These are phyloP conservation scores for Julus scandinavius DNA, from an alignment of 2,888 invertebrate species.

Conservation along the genomic window DNA sequence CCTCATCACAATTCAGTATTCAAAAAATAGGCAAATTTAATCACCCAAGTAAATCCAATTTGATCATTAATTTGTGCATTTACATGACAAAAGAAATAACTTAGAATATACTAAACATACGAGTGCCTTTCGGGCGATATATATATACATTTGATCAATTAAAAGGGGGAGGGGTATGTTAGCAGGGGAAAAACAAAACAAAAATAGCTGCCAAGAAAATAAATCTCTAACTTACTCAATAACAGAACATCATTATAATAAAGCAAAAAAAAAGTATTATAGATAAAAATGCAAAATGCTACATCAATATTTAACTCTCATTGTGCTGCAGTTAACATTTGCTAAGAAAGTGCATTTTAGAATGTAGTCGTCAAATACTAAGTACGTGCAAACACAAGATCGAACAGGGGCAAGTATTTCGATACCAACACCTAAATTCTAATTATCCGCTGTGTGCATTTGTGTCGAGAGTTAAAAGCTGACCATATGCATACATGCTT, in stretches of 20 bases:
- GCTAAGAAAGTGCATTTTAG: slow-evolving; percentile 27
- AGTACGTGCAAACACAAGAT: slow-evolving; percentile 20
- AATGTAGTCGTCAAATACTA: neutral
- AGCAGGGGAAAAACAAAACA: neutral
- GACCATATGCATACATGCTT: neutral
- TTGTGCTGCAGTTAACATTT: neutral
- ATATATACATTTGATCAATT: slow-evolving; percentile 27
- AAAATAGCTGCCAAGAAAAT: slow-evolving; percentile 8
- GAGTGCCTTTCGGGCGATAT: neutral
- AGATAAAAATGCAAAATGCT: neutral
- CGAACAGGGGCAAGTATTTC: neutral
- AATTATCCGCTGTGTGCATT: neutral
- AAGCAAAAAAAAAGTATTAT: neutral
- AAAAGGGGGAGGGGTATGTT: neutral
- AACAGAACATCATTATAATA: neutral
- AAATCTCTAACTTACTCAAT: slow-evolving; percentile 1
- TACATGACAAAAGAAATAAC: slow-evolving; percentile 38
- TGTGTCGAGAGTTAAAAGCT: neutral
- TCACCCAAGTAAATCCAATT: slow-evolving; percentile 38
- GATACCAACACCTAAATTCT: neutral
- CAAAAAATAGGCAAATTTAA: slow-evolving; percentile 48
- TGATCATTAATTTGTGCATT: slow-evolving; percentile 42
- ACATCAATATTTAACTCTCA: neutral
- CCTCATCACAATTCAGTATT: neutral
- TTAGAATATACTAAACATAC: neutral